Evolutionary conservation across 2,797 vertebrate genomes (phyloP).

Genomic region (Rhynchotus rufescens): DNA sequence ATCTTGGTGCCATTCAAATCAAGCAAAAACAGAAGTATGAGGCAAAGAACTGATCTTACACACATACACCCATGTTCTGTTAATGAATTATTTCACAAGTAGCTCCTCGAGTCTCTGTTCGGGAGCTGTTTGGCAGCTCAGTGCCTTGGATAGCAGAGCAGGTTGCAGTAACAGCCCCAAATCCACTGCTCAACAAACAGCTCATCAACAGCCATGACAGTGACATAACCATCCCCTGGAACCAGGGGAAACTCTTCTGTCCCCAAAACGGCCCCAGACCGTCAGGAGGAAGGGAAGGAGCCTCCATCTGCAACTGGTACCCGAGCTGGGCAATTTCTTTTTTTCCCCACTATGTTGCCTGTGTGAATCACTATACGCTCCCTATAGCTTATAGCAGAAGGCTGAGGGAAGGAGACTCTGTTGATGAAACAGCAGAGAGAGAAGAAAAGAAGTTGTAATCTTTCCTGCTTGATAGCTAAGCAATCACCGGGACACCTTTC

Average conservation of each 20-base stretch:
- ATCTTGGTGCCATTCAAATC: neutral
- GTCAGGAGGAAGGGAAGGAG: neutral
- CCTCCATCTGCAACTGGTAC: neutral
- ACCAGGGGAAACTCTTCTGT: neutral
- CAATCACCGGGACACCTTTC: slow-evolving; percentile 62
- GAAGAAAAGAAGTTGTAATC: slow-evolving; percentile 65
- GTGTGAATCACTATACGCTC: neutral
- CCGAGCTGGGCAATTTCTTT: slow-evolving; percentile 3
- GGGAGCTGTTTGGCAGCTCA: neutral
- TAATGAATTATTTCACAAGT: neutral
- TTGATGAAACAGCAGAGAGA: slow-evolving; percentile 50
- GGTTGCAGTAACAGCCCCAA: neutral
- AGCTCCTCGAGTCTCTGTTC: neutral
- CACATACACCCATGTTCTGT: rapidly evolving
- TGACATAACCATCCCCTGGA: neutral
- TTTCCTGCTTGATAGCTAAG: slow-evolving; percentile 61
- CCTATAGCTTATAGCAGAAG: neutral
- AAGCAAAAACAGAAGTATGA: neutral
- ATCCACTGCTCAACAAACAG: neutral
- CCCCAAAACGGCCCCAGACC: neutral
- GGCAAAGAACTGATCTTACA: neutral
- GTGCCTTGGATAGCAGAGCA: neutral
- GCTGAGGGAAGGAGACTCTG: neutral
- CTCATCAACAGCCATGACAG: neutral
- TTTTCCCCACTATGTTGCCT: slow-evolving; percentile 30